Conservation (phyloP, 2,797 vertebrate genomes). For the Falco berigora region DNA sequence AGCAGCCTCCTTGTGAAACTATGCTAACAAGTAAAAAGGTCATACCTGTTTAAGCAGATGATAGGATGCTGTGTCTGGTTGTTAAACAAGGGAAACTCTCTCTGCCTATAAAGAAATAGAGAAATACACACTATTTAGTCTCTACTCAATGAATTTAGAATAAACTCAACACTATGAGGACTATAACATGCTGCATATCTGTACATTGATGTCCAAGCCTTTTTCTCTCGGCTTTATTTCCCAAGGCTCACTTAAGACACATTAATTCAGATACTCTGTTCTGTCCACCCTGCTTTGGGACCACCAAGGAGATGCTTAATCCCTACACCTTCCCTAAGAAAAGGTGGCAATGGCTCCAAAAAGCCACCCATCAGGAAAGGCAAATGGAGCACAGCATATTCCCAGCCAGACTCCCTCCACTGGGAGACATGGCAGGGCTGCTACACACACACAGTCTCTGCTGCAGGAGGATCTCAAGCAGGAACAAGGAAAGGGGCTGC, state of each 20-base stretch:
- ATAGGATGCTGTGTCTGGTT: background rate
- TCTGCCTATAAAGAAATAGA: slow-evolving; percentile 54
- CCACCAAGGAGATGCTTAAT: background rate
- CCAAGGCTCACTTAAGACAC: background rate
- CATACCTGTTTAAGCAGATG: slow-evolving; percentile 63
- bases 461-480: background rate
- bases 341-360: background rate
- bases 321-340: background rate
- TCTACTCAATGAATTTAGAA: background rate
- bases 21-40: background rate
- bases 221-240: background rate
- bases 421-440: background rate
- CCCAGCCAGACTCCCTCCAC: background rate
- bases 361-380: background rate
- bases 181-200: background rate
- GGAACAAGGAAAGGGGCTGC: fast-evolving
- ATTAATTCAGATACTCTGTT: background rate
- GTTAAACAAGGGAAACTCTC: slow-evolving; percentile 30
- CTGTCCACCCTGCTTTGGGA: background rate
- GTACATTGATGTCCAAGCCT: fast-evolving
- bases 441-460: background rate
- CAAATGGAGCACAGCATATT: background rate
- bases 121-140: background rate
- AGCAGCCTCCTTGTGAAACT: background rate
- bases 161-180: background rate